These are phyloP conservation scores for Pristis pectinata DNA, from an alignment of 2,797 vertebrate genomes.

Conservation along the genomic window DNA sequence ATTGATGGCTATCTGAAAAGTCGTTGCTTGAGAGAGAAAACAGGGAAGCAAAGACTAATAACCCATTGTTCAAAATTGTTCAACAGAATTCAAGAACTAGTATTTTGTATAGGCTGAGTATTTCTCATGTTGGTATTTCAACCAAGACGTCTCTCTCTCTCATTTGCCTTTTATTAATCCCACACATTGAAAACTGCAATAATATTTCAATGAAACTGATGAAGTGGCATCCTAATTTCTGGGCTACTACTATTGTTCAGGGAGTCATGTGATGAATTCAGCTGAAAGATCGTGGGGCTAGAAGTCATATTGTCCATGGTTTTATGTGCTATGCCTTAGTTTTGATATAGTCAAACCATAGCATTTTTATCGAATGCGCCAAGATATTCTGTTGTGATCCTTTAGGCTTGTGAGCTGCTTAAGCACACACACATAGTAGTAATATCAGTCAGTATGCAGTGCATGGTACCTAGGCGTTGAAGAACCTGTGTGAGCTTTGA, in stretches of 20 bases:
- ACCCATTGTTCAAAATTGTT: not conserved
- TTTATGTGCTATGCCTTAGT: too few species aligned
- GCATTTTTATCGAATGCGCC: too few species aligned
- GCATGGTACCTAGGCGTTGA: too few species aligned
- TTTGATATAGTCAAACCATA: too few species aligned
- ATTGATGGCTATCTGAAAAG: not conserved
- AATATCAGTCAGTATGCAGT: too few species aligned
- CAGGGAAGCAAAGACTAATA: not conserved
- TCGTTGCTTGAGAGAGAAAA: not conserved
- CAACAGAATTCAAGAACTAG: not conserved
- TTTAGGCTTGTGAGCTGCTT: too few species aligned
- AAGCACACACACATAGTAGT: too few species aligned
- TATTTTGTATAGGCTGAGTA: not conserved
- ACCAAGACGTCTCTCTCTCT: too few species aligned
- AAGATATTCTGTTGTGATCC: too few species aligned
- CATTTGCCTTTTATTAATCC: not conserved
- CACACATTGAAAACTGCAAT: not conserved
- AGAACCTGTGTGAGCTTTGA: too few species aligned
- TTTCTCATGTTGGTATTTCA: not conserved
- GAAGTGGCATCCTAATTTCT: not conserved
- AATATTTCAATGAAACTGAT: not conserved
- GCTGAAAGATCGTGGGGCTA: not conserved
- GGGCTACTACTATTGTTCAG: not conserved
- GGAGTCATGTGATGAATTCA: not conserved
- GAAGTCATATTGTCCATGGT: too few species aligned